Base-by-base conservation (phyloP, 1,140 invertebrate genomes). In the Drosophila auraria region DNA sequence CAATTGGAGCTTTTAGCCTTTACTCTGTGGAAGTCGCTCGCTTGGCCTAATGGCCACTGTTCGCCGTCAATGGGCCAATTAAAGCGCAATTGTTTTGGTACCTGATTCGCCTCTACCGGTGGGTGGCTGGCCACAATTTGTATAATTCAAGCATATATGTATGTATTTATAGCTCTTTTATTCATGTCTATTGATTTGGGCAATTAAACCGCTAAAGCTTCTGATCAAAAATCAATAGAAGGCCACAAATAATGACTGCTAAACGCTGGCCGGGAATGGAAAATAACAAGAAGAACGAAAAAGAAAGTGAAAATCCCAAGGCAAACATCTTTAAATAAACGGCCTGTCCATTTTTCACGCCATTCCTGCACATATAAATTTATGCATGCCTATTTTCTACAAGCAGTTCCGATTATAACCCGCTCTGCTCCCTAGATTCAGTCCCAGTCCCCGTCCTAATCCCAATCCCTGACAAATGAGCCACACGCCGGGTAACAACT, bases 401-500 rank as follows among this genome's bases (percentile, higher is more conserved):
- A 61, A 78, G 25, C 69, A 59, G 74, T 69, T 87, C 69, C 59
- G 84, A 84, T 84, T 84, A 82, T 79, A 86, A 68, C 82, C 74
- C 76, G 61, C 49, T 73, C 47, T 1, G 15, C 38, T 38, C 17
- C 30, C 20, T 6, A 14, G n/a, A n/a, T 4, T 17, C 9, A 27
- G 42, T 15, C 36, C 51, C n/a, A 9, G 15, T 38, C 27, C 38
- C 44, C 15, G 11, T 40, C 50, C 44, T 33, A 78, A 71, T 59
- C 60, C 65, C 86, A 82, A 84, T 89, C 66, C 82, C 74, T 90
- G 86, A 90, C 84, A 89, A 89, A 89, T 89, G 84, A 86, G 86
- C 81, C 84, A 90, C 84, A 90, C 73, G 86, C 86, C 80, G 81
- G 79, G 82, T 86, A 90, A 86, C 86, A 90, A 86, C 86, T 89